These are phyloP conservation scores for Anser brachyrhynchus DNA, from an alignment of 2,113 vertebrate genomes.

Conservation along the genomic window DNA sequence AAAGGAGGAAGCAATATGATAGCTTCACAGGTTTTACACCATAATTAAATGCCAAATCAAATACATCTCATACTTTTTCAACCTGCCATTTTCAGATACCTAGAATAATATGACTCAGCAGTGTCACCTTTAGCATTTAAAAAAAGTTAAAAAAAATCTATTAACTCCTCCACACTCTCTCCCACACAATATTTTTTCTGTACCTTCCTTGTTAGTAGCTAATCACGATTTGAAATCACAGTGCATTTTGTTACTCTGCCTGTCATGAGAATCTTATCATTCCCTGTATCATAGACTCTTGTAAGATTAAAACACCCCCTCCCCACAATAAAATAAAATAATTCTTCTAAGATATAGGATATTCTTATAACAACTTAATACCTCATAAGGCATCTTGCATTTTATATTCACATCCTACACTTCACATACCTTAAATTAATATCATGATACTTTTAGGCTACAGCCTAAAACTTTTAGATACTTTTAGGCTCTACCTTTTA, in stretches of 20 bases:
- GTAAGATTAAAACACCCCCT: background rate
- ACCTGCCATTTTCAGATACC: background rate
- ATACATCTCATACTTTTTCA: background rate
- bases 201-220: conserved; percentile 30
- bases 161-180: conserved; percentile 23
- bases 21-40: background rate
- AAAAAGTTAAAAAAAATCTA: conserved; percentile 22
- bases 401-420: background rate
- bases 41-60: conserved; percentile 25
- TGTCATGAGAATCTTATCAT: background rate
- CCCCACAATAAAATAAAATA: background rate
- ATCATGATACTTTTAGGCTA: background rate
- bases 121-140: background rate
- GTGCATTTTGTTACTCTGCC: background rate
- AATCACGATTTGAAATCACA: conserved; percentile 8
- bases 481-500: background rate
- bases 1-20: background rate
- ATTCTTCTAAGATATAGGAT: background rate
- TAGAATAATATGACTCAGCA: conserved; percentile 12
- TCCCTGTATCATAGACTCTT: background rate
- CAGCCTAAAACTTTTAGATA: background rate
- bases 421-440: background rate
- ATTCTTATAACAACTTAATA: background rate
- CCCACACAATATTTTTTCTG: conserved; percentile 26
- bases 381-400: background rate